Percentiles rank a stretch among this genome's conserved stretches.
Conservation (phyloP, 2,113 vertebrate genomes). For the Bothrops jararaca region DNA sequence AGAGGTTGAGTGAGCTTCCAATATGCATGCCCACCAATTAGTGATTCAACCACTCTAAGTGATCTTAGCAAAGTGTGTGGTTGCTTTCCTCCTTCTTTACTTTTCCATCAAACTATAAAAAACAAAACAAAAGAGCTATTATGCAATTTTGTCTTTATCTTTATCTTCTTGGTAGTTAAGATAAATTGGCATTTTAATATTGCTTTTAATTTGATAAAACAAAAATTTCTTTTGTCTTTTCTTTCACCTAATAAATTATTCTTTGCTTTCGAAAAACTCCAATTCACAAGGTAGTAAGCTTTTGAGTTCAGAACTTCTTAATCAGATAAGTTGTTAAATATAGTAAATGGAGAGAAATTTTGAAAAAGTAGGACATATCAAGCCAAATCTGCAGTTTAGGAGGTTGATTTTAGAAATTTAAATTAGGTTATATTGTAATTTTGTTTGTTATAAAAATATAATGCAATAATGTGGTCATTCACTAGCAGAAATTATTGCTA, state of each 20-base stretch:
- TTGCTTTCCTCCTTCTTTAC: neutral
- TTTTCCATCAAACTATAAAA: neutral
- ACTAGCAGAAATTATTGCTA: neutral
- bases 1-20: neutral
- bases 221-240: neutral
- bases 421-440: neutral
- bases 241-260: neutral
- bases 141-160: neutral
- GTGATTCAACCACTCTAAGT: neutral
- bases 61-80: neutral
- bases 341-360: neutral
- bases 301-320: neutral
- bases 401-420: neutral
- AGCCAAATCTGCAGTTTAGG: neutral
- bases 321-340: neutral
- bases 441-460: neutral
- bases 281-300: neutral
- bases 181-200: neutral
- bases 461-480: neutral
- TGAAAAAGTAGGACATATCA: neutral
- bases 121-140: neutral
- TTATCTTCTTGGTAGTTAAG: neutral
- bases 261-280: neutral
- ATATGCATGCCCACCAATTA: neutral
- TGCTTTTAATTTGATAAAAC: neutral